Conservation (phyloP, 2,888 invertebrate species). For the Rhingia rostrata region DNA sequence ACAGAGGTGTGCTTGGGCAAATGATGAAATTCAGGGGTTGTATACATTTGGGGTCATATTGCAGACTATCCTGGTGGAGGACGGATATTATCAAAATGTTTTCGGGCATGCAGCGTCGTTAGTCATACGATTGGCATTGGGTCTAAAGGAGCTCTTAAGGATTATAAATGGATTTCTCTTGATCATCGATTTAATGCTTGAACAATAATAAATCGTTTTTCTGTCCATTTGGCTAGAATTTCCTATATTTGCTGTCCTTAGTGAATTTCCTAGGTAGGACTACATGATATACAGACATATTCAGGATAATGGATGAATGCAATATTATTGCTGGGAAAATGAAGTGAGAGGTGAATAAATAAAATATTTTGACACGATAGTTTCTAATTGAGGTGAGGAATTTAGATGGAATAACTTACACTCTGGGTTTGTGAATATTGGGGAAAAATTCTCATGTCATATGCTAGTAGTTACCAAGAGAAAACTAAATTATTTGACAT, state of each 20-base stretch:
- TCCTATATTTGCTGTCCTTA: slow-evolving; percentile 33
- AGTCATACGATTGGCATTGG: slow-evolving; percentile 28
- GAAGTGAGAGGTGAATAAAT: too few relatives aligned
- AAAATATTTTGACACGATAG: too few relatives aligned
- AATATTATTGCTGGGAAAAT: too few relatives aligned
- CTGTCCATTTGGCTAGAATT: slow-evolving; percentile 63
- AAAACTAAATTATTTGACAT: too few relatives aligned
- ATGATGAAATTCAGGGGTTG: slow-evolving; percentile 18
- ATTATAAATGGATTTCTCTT: slow-evolving; percentile 71
- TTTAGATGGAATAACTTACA: too few relatives aligned
- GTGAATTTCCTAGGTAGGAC: too few relatives aligned
- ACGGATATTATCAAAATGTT: slow-evolving; percentile 55
- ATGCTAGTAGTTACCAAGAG: too few relatives aligned
- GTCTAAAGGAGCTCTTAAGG: slow-evolving; percentile 49
- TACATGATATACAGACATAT: too few relatives aligned
- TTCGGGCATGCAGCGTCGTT: slow-evolving; percentile 56
- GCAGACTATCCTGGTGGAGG: slow-evolving; percentile 46
- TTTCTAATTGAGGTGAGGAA: too few relatives aligned
- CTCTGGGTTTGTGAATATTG: too few relatives aligned
- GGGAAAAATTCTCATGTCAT: too few relatives aligned
- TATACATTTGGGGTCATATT: slow-evolving; percentile 56
- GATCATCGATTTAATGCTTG: slow-evolving; percentile 69
- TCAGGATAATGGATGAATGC: too few relatives aligned
- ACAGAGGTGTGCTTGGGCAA: slow-evolving; percentile 50
- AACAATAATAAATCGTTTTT: slow-evolving; percentile 67